Conservation (phyloP, 23 tunicate genomes). For the Phallusia fumigata region DNA sequence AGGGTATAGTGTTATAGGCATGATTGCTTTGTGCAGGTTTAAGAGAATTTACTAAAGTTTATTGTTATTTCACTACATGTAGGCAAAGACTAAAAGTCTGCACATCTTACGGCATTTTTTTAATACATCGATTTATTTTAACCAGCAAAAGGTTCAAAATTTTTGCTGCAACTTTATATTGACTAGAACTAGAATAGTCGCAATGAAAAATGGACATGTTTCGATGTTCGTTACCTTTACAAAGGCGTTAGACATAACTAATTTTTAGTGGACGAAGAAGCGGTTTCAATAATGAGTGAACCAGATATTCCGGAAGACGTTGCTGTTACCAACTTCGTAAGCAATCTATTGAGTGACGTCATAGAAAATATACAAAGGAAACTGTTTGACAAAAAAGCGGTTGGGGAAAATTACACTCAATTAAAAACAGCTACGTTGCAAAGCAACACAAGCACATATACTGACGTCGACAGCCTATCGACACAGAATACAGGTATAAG, state of each 20-base stretch:
- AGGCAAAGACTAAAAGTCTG: no score
- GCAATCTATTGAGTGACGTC: neutral
- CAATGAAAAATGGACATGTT: no score
- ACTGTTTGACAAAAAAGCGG: neutral
- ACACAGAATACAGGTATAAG: neutral
- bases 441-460: neutral
- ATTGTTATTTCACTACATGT: no score
- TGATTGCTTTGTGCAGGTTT: no score
- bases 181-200: no score
- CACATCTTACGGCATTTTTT: no score
- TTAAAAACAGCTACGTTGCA: neutral
- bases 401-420: neutral
- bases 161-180: no score
- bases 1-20: neutral
- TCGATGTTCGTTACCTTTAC: no score
- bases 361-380: neutral
- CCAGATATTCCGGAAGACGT: neutral
- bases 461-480: neutral
- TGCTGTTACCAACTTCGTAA: neutral
- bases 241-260: no score
- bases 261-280: neutral
- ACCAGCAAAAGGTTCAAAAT: no score
- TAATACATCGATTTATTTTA: no score
- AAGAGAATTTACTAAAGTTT: no score
- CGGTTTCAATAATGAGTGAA: neutral